Conservation (phyloP, 2,888 invertebrate species). For the Eupithecia subumbrata region DNA sequence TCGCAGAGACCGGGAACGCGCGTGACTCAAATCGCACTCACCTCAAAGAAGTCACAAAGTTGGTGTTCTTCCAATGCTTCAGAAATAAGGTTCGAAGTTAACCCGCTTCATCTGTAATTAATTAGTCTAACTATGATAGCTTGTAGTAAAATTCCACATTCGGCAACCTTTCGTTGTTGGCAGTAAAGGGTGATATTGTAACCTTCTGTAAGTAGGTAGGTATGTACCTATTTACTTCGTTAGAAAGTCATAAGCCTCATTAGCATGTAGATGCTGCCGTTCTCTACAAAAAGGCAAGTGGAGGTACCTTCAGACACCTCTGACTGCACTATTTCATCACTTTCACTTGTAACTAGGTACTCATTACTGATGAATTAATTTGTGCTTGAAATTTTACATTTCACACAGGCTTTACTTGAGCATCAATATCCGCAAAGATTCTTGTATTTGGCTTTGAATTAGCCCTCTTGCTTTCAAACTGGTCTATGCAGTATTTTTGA, state of each 20-base stretch:
- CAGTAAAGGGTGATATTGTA: neutral
- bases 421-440: neutral
- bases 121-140: neutral
- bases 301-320: neutral
- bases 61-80: no score
- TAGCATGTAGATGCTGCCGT: neutral
- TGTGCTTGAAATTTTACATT: neutral
- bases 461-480: neutral
- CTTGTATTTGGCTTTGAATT: neutral
- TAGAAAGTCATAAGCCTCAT: conserved; percentile 3
- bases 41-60: no score
- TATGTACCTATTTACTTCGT: neutral
- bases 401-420: neutral
- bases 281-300: neutral
- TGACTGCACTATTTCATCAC: neutral
- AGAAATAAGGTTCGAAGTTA: no score
- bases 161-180: neutral
- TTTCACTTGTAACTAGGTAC: neutral
- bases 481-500: neutral
- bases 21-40: no score
- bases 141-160: neutral
- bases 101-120: no score
- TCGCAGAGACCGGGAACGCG: no score
- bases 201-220: neutral
- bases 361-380: neutral